phyloP scores from a whole-genome alignment of 2,113 vertebrate genomes.

The Lucifuga dentata region DNA sequence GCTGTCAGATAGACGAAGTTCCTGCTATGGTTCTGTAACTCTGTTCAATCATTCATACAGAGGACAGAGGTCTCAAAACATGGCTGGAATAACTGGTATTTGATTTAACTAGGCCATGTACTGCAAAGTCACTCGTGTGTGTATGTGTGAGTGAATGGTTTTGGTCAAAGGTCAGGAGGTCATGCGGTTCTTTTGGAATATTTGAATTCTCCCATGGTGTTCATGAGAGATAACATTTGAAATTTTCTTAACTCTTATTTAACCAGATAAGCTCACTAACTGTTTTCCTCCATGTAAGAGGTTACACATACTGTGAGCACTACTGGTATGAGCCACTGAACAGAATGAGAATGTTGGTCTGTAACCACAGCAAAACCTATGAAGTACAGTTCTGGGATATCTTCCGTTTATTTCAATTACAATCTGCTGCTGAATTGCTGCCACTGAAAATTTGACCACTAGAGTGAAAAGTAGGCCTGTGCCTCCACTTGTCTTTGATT shows the following conservation, averaged over 20 bases:
- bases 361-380: neutral
- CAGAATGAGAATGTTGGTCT: neutral
- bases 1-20: constrained; percentile 41
- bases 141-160: constrained; percentile 2
- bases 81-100: constrained; percentile 60
- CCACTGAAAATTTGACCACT: too few species aligned
- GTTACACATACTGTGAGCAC: too few species aligned
- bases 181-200: constrained; percentile 39
- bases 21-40: constrained; percentile 54
- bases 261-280: neutral
- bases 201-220: constrained; percentile 44
- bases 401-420: too few species aligned
- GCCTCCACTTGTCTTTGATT: too few species aligned
- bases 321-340: neutral
- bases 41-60: constrained; percentile 74
- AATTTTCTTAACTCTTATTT: constrained; percentile 27
- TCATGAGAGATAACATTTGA: constrained; percentile 17
- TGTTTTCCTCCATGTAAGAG: too few species aligned
- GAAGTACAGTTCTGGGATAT: neutral
- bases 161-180: constrained; percentile 41
- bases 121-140: constrained; percentile 33
- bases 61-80: constrained; percentile 63
- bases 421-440: too few species aligned
- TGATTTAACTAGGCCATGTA: constrained; percentile 51
- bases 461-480: too few species aligned